These are phyloP conservation scores for Meandrusa payeni DNA, from an alignment of 2,888 invertebrate genomes.

Conservation along the genomic window DNA sequence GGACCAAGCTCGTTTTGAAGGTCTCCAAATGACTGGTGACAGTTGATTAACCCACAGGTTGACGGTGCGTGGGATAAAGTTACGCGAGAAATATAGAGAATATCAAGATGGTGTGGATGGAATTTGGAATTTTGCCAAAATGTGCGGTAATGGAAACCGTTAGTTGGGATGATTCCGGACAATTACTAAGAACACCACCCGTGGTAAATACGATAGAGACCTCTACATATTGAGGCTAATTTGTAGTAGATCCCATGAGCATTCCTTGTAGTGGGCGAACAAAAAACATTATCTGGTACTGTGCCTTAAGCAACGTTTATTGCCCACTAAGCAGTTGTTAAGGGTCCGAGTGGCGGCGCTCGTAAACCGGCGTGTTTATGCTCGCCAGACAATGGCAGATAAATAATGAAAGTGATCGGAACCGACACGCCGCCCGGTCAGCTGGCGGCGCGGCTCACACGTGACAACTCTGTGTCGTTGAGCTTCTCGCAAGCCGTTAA, in stretches of 20 bases:
- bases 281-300: slow-evolving; percentile 56
- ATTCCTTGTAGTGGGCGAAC: slow-evolving; percentile 21
- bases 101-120: too few relatives aligned
- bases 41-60: too few relatives aligned
- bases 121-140: too few relatives aligned
- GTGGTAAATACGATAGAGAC: too few relatives aligned
- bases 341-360: slow-evolving; percentile 43
- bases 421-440: slow-evolving; percentile 31
- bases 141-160: too few relatives aligned
- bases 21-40: too few relatives aligned
- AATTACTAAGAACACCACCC: too few relatives aligned
- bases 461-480: slow-evolving; percentile 21
- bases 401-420: slow-evolving; percentile 70
- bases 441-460: slow-evolving; percentile 41
- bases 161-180: too few relatives aligned
- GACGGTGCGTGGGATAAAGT: too few relatives aligned
- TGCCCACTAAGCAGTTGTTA: slow-evolving; percentile 55
- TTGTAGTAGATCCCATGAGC: slow-evolving; percentile 1
- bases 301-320: slow-evolving; percentile 50
- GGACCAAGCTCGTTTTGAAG: too few relatives aligned
- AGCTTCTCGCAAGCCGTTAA: slow-evolving; percentile 6
- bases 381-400: slow-evolving; percentile 62
- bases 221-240: too few relatives aligned
- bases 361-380: slow-evolving; percentile 64
- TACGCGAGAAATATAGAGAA: too few relatives aligned